phyloP scores from a whole-genome alignment of 2,797 vertebrate genomes.

The Onychomys arenicola region DNA sequence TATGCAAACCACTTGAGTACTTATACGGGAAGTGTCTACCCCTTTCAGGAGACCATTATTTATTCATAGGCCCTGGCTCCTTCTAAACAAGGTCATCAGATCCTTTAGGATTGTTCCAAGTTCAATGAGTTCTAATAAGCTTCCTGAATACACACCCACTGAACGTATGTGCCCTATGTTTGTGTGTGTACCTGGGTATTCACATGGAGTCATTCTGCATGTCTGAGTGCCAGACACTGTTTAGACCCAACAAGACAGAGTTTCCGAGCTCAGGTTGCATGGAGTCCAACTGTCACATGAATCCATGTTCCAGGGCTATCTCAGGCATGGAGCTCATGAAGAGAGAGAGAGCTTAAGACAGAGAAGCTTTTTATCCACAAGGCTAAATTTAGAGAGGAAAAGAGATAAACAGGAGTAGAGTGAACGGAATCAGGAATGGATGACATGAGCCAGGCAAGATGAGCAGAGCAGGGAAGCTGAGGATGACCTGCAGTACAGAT shows the following conservation, averaged over 20 bases:
- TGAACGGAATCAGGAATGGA: too few species aligned
- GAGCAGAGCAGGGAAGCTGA: neutral
- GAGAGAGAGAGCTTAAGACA: neutral
- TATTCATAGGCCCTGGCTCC: constrained; percentile 51
- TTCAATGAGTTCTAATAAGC: neutral
- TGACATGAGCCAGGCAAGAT: neutral
- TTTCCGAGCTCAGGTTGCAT: neutral
- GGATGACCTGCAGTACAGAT: neutral
- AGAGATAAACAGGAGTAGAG: neutral
- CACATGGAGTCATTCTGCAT: neutral
- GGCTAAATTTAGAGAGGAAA: neutral
- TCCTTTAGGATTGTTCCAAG: neutral
- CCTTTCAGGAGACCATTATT: constrained; percentile 34
- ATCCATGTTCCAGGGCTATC: too few species aligned
- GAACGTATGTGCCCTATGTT: neutral
- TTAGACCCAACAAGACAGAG: neutral
- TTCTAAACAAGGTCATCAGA: neutral
- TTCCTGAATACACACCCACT: neutral
- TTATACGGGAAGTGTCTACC: neutral
- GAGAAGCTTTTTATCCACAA: neutral
- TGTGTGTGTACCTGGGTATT: neutral
- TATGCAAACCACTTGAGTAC: neutral
- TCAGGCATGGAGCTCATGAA: neutral
- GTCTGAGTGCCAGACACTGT: neutral
- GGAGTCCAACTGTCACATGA: neutral